Percentiles rank a stretch among this genome's conserved stretches.
Evolutionary conservation across 2,888 invertebrate species (phyloP).

Genomic region (Nowickia ferox): DNA sequence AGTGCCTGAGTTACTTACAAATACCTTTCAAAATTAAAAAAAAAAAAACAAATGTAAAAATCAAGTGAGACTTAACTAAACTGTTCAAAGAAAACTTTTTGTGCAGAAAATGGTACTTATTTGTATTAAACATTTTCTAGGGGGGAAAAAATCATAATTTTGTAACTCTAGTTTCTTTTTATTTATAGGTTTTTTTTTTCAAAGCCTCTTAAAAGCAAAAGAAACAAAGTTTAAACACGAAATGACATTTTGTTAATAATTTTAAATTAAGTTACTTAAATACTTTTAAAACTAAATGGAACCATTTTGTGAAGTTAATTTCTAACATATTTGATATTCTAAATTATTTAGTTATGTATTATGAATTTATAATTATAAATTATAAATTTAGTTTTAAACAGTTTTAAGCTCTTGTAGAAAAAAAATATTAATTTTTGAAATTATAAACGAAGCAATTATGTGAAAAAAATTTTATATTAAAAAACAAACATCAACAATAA

Average conservation of each 20-base stretch:
- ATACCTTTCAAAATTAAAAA: background rate
- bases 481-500: conserved; percentile 30
- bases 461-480: background rate
- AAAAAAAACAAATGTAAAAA: background rate
- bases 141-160: background rate
- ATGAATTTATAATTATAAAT: conserved; percentile 37
- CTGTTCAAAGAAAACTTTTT: background rate
- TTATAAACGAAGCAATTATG: conserved; percentile 23
- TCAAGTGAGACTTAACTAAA: background rate
- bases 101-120: conserved; percentile 31
- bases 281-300: conserved; percentile 29
- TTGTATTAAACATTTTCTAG: too few relatives aligned
- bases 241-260: conserved; percentile 44
- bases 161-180: background rate
- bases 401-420: background rate
- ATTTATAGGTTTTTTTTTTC: background rate
- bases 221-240: background rate
- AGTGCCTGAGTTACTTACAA: conserved; percentile 58
- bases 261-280: conserved; percentile 6
- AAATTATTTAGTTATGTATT: background rate
- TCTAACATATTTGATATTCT: background rate
- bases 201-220: background rate
- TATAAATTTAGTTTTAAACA: conserved; percentile 27
- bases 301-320: conserved; percentile 40
- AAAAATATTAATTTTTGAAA: conserved; percentile 46